Percentiles rank a stretch among this genome's conserved stretches.
Evolutionary conservation across 2,797 vertebrate species (phyloP).

Genomic region (Cyprinella venusta): DNA sequence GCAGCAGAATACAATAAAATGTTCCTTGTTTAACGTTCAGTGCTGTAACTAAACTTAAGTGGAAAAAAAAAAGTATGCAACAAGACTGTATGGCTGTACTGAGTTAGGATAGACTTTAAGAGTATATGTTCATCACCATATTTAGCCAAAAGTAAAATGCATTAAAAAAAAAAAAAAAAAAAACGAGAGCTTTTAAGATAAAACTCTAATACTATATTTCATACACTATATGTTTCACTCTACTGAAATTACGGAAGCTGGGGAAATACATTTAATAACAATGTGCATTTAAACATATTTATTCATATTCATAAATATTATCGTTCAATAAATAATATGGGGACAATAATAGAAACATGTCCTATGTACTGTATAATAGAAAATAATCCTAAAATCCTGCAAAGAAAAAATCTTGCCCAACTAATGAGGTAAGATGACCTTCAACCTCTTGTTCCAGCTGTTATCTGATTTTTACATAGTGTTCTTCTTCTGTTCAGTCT

Average conservation of each 20-base stretch:
- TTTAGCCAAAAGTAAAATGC: neutral
- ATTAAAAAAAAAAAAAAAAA: neutral
- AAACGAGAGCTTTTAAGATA: neutral
- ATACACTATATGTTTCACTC: neutral
- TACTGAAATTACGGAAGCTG: neutral
- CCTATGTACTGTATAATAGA: neutral
- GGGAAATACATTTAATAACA: neutral
- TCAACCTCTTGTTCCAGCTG: neutral
- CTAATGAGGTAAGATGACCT: neutral
- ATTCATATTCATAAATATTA: neutral
- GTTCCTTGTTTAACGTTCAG: neutral
- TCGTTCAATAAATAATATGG: neutral
- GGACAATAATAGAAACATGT: neutral
- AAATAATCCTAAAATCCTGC: neutral
- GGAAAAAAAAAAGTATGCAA: slow-evolving; percentile 20
- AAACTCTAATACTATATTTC: neutral
- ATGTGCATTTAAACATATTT: neutral
- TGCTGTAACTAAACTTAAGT: neutral
- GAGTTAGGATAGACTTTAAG: neutral
- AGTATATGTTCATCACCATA: neutral
- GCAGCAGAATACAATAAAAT: slow-evolving; percentile 35
- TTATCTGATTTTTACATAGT: neutral
- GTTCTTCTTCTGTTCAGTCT: neutral
- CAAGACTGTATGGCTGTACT: neutral
- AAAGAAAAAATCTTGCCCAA: neutral